These are phyloP conservation scores for Sebastes fasciatus DNA, from an alignment of 2,113 vertebrate genomes.

Conservation along the genomic window DNA sequence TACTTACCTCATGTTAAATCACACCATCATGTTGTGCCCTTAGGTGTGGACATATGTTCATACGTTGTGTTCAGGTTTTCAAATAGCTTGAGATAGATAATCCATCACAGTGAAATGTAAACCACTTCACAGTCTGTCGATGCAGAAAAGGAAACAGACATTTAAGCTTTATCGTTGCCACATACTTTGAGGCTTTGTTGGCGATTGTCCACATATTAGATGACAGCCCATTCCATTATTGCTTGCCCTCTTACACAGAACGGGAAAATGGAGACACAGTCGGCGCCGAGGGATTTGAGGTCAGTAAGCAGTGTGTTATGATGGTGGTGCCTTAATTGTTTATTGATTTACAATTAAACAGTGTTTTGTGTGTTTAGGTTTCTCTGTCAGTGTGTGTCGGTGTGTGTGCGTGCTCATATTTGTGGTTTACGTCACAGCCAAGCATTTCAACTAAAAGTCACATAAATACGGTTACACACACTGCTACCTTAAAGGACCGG, in stretches of 20 bases:
- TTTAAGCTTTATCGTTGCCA: neutral
- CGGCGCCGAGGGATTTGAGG: conserved; percentile 65
- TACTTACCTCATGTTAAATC: neutral
- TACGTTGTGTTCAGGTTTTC: neutral
- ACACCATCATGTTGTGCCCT: neutral
- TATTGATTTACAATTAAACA: conserved; percentile 79
- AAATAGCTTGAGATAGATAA: neutral
- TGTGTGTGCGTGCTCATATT: neutral
- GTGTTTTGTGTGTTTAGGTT: conserved; percentile 57
- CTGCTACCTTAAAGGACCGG: no score
- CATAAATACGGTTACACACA: neutral
- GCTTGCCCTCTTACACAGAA: conserved; percentile 45
- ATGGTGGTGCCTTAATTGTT: conserved; percentile 71
- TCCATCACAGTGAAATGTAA: neutral
- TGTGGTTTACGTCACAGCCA: conserved; percentile 10
- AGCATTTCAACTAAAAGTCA: neutral
- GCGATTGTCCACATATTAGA: conserved; percentile 28
- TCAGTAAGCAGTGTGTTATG: conserved; percentile 71
- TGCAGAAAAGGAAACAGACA: neutral
- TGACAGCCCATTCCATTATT: conserved; percentile 24
- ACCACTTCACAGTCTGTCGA: neutral
- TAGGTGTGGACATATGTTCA: neutral
- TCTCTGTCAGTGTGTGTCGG: conserved; percentile 22
- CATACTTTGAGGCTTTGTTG: conserved; percentile 3
- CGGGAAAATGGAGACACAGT: conserved; percentile 58